Conservation (phyloP, 64 coral and sea anemone genomes). For the Pocillopora verrucosa region DNA sequence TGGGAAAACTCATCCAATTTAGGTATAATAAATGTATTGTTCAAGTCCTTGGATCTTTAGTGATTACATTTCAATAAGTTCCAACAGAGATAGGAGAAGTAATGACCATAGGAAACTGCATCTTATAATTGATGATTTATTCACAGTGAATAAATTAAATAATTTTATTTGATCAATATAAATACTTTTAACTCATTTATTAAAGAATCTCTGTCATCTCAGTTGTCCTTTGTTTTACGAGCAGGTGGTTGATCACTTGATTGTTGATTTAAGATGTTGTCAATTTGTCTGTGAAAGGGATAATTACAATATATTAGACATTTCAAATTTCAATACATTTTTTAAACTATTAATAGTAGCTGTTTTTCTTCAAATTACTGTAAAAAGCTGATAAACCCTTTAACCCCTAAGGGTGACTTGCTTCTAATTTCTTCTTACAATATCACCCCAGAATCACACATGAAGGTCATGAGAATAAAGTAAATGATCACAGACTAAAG, state of each 20-base stretch:
- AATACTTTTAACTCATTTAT: neutral
- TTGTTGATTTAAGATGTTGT: constrained; percentile 29
- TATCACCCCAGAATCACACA: too few species aligned
- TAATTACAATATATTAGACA: neutral
- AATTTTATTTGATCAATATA: neutral
- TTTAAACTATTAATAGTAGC: neutral
- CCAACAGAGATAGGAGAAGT: too few species aligned
- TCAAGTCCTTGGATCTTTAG: too few species aligned
- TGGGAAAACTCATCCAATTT: too few species aligned
- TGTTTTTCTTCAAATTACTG: neutral
- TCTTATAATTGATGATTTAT: neutral
- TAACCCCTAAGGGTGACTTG: too few species aligned
- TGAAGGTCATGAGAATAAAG: too few species aligned
- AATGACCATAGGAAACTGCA: neutral
- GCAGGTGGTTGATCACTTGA: neutral
- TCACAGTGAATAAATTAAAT: neutral
- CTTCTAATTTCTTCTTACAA: too few species aligned
- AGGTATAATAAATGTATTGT: too few species aligned
- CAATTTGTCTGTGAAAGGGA: constrained; percentile 15
- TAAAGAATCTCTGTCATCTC: neutral
- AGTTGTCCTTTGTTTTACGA: neutral
- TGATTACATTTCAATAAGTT: too few species aligned
- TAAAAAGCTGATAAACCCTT: too few species aligned
- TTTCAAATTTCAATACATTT: neutral
- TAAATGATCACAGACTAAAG: too few species aligned